phyloP scores from a whole-genome alignment of 2,113 vertebrate species.

The Rostratula benghalensis region DNA sequence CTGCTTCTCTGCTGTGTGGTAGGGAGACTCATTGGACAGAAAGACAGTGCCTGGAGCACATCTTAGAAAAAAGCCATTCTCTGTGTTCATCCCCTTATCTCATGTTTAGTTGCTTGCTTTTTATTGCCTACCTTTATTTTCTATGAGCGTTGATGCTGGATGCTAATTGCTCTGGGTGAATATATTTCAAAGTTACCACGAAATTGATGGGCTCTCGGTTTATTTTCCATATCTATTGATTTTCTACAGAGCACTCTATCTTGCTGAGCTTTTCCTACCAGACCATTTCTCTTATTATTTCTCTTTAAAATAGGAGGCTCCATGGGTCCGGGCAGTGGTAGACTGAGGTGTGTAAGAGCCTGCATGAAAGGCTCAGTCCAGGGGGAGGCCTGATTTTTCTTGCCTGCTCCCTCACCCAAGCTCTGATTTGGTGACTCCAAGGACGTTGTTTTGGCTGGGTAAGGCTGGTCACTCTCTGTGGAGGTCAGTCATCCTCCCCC shows the following conservation, averaged over 20 bases:
- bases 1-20: neutral
- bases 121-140: neutral
- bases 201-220: neutral
- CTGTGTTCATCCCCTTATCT: neutral
- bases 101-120: neutral
- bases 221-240: neutral
- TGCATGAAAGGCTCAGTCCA: accelerated
- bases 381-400: neutral
- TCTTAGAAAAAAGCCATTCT: neutral
- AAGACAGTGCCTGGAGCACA: neutral
- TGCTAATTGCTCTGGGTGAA: neutral
- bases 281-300: neutral
- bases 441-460: neutral
- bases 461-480: neutral
- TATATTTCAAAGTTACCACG: neutral
- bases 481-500: neutral
- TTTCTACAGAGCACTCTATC: neutral
- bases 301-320: neutral
- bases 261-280: neutral
- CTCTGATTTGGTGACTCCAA: neutral
- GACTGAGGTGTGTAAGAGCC: neutral
- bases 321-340: neutral
- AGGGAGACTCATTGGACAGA: neutral
- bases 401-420: neutral
- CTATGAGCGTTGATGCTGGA: neutral